Base-by-base conservation (phyloP, 2,113 vertebrate genomes). In the Raphicerus campestris region DNA sequence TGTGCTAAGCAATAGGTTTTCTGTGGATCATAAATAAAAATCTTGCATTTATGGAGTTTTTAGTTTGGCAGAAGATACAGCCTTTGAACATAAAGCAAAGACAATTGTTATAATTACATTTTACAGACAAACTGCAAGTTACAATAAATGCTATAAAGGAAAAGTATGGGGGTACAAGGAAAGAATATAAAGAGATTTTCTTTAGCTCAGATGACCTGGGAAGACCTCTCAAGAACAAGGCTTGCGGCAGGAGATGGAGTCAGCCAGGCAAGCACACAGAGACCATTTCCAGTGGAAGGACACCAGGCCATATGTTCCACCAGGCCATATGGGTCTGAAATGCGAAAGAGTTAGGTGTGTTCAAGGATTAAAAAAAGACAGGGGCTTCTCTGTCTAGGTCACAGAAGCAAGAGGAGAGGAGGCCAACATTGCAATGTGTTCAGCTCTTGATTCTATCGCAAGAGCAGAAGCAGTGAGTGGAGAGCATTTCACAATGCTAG, bases 1-100 rank as follows among this genome's bases (percentile, higher is more conserved):
- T 84, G 39, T 84, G 39, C 63, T 87, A 90, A 89, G 75, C n/a
- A 61, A 63, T 63, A 42, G 42, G 24, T 87, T 97, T 96, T 55
- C 93, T 75, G 13, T 56, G 78, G 51, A 20, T 63, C 84, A n/a
- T 87, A 92, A 86, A 94, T 92, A 91, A 96, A 70, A 42, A 49
- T 78, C 30, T 19, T 93, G 10, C 7, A 13, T 24, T 83, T 17
- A 19, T 5, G 7, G 49, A 75, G 20, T 32, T 51, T 86, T 55
- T 7, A 32, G 26, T 1, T 28, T 58, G 11, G 11, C 73, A 1
- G 17, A 96, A 81, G n/a, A 96, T 22, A 63, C 32, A 49, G 45
- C 45, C 75, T 93, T 83, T 95, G 66, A 89, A 93, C 16, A 94
- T 66, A 1, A 42, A 89, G n/a, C n/a, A 81, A 82, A 55, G 32